phyloP scores from a whole-genome alignment of 2,113 vertebrate genomes.

The Corvus moneduloides region DNA sequence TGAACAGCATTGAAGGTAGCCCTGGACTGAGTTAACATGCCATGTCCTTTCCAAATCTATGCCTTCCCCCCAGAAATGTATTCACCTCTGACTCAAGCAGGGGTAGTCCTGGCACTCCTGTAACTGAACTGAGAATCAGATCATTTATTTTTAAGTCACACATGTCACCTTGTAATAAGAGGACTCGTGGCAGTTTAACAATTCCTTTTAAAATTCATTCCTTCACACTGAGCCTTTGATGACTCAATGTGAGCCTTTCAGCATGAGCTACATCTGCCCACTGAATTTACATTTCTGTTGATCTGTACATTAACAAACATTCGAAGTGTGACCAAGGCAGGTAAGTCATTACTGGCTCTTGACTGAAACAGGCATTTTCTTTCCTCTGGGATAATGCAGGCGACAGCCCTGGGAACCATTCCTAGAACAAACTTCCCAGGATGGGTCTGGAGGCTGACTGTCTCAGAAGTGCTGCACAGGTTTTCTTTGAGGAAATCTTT shows the following conservation, averaged over 20 bases:
- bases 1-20: background rate
- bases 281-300: background rate
- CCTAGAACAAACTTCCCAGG: background rate
- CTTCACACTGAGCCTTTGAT: background rate
- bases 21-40: background rate
- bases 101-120: background rate
- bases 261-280: background rate
- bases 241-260: background rate
- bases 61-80: background rate
- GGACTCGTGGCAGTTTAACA: background rate
- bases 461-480: background rate
- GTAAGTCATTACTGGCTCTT: background rate
- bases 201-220: background rate
- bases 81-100: background rate
- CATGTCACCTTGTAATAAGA: background rate
- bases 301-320: background rate
- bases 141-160: background rate
- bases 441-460: background rate
- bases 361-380: background rate
- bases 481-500: background rate
- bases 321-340: background rate
- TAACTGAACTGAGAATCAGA: background rate
- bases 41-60: background rate
- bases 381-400: background rate
- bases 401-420: background rate